Percentiles rank a stretch among this genome's conserved stretches.
Evolutionary conservation across 2,113 vertebrate genomes (phyloP).

Genomic region (Pelodiscus sinensis): DNA sequence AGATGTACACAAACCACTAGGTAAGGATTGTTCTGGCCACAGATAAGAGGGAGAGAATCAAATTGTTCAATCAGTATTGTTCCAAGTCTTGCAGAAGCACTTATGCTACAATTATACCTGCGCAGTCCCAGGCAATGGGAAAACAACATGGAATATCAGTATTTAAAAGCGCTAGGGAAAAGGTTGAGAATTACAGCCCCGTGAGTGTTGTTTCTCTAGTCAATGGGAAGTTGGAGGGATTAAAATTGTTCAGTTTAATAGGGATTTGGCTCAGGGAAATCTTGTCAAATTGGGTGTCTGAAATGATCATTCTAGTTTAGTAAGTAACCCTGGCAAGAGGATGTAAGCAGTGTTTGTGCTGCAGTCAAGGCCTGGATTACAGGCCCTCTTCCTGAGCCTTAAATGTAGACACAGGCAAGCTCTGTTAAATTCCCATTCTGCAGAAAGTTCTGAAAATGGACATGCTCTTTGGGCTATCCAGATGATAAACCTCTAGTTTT

Average conservation of each 20-base stretch:
- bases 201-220: neutral
- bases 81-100: neutral
- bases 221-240: neutral
- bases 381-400: neutral
- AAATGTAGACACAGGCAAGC: neutral
- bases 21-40: accelerated
- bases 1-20: neutral
- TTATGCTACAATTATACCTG: constrained; percentile 28
- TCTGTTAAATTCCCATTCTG: neutral
- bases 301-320: neutral
- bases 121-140: neutral
- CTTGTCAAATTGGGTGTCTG: neutral
- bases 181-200: neutral
- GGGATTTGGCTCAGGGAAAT: neutral
- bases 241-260: neutral
- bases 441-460: neutral
- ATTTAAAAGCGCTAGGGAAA: neutral
- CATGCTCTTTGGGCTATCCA: accelerated
- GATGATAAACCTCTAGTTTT: accelerated
- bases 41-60: neutral
- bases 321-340: neutral
- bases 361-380: neutral
- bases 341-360: neutral
- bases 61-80: constrained; percentile 15
- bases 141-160: accelerated